These are phyloP conservation scores for Pseudolaguvia tuberculata DNA, from an alignment of 2,113 vertebrate genomes.

Conservation along the genomic window DNA sequence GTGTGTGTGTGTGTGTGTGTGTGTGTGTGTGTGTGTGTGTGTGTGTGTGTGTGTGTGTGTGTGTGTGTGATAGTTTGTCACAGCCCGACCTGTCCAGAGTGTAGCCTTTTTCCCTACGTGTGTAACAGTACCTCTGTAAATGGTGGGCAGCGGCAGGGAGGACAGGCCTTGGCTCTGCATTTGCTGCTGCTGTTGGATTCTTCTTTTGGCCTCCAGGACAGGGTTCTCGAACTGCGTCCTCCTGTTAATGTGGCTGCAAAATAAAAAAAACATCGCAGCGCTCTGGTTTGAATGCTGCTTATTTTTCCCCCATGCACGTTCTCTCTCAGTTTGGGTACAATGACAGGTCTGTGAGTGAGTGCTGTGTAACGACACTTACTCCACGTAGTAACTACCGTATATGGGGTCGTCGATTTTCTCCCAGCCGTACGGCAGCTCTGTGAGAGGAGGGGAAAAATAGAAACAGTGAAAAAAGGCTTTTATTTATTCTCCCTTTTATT, in stretches of 20 bases:
- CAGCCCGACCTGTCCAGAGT: no score
- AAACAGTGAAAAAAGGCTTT: background rate
- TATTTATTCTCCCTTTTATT: background rate
- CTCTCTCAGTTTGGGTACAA: constrained; percentile 23
- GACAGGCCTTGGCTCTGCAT: constrained; percentile 95
- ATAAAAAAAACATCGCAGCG: constrained; percentile 33
- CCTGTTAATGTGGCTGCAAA: constrained; percentile 93
- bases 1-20: no score
- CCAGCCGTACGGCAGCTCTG: constrained; percentile 99
- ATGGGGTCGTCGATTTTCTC: constrained; percentile 99
- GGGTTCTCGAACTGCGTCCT: constrained; percentile 99
- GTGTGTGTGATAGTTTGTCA: no score
- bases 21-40: no score
- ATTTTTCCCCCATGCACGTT: constrained; percentile 7
- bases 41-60: background rate
- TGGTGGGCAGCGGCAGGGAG: constrained; percentile 84
- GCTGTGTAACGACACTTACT: constrained; percentile 81
- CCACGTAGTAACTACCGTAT: constrained; percentile 98
- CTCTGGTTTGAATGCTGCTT: constrained; percentile 27
- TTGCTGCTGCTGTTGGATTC: constrained; percentile 92
- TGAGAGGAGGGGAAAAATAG: constrained; percentile 57
- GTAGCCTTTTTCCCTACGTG: no score
- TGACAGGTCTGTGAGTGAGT: constrained; percentile 54
- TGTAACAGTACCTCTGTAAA: constrained; percentile 84
- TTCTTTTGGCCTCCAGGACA: constrained; percentile 96